A percentile compares a stretch with the other conserved stretches of the same genome.
Evolutionary conservation across 2,113 vertebrate species (phyloP).

Genomic region (Xiphias gladius): DNA sequence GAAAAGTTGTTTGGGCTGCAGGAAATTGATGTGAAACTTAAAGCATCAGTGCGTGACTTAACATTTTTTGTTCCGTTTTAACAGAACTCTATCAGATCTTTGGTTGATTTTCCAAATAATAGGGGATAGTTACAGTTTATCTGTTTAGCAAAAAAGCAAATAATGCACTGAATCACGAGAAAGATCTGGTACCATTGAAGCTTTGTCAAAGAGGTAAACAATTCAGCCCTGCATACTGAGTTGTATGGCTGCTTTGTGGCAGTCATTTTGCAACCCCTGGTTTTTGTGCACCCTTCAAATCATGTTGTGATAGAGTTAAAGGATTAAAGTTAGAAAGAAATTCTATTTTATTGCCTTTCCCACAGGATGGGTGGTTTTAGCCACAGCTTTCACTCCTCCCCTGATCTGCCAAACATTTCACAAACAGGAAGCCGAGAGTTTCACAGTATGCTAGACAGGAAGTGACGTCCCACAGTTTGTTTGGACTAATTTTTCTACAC

Average conservation of each 20-base stretch:
- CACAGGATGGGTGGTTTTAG: conserved; percentile 57
- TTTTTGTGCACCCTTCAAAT: conserved; percentile 7
- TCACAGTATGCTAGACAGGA: conserved; percentile 56
- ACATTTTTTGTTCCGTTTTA: not conserved
- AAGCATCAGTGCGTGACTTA: not conserved
- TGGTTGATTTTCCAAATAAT: not conserved
- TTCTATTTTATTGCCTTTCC: conserved; percentile 33
- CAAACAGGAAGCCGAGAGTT: conserved; percentile 69
- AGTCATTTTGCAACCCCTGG: not conserved
- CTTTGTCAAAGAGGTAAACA: conserved; percentile 18
- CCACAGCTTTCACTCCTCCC: conserved; percentile 32
- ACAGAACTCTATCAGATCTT: not conserved
- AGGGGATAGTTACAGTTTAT: not conserved
- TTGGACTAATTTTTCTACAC: conserved; percentile 11
- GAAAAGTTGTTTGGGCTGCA: not conserved
- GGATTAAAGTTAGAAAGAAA: conserved; percentile 4
- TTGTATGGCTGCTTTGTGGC: conserved; percentile 9
- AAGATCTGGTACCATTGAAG: conserved; percentile 21
- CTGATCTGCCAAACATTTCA: conserved; percentile 3
- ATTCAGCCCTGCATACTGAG: not conserved
- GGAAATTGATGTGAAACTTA: not conserved
- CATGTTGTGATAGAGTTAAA: not conserved
- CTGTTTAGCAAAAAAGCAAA: not conserved
- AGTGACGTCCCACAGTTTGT: conserved; percentile 32
- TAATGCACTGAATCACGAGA: not conserved